Evolutionary conservation across 1,140 invertebrate species (phyloP).

Genomic region (Cotesia typhae): DNA sequence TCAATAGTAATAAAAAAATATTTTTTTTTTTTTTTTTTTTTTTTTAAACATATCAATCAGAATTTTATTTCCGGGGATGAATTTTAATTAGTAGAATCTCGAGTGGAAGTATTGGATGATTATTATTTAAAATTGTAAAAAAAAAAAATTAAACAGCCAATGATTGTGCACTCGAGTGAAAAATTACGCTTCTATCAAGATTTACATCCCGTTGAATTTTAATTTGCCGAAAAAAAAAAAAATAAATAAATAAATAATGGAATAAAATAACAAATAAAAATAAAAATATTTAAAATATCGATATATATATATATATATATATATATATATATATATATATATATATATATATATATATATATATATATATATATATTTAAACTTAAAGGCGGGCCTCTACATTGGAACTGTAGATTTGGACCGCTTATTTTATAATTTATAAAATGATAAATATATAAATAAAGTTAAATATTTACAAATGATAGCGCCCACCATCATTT

Average conservation of each 20-base stretch:
- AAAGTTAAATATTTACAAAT: slow-evolving; percentile 18
- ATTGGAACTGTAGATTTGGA: slow-evolving; percentile 42
- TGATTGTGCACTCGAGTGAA: not conserved
- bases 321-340: no score
- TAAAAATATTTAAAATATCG: slow-evolving; percentile 13
- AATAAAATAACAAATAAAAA: slow-evolving; percentile 10
- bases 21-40: slow-evolving; percentile 33
- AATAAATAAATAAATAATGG: not conserved
- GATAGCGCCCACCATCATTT: slow-evolving; percentile 17
- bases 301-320: no score
- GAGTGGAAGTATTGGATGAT: not conserved
- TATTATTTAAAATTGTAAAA: not conserved
- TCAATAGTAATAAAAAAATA: no score
- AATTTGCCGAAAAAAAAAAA: slow-evolving; percentile 5
- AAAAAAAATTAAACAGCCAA: not conserved
- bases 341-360: no score
- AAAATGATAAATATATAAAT: slow-evolving; percentile 25
- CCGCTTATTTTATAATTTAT: not conserved
- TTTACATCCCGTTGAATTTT: slow-evolving; percentile 11
- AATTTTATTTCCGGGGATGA: not conserved
- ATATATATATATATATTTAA: not conserved
- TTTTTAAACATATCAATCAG: not conserved
- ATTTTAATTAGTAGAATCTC: slow-evolving; percentile 8
- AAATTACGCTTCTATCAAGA: slow-evolving; percentile 17
- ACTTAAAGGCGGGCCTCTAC: slow-evolving; percentile 25